phyloP scores from a whole-genome alignment of 2,113 vertebrate species.

The Rhabdornis inornatus region DNA sequence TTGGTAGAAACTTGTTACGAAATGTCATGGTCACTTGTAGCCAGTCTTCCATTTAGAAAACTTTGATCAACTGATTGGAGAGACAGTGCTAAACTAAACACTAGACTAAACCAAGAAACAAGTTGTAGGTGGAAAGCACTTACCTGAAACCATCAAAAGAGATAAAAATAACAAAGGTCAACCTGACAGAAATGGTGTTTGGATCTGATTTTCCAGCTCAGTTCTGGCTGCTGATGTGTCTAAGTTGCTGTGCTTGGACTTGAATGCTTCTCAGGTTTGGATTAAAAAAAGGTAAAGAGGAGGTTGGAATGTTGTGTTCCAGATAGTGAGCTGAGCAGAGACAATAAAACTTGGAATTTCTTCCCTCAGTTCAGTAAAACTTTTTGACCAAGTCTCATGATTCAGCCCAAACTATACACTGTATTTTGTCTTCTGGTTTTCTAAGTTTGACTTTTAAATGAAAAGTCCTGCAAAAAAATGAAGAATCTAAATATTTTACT shows the following conservation, averaged over 20 bases:
- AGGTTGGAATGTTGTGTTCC: background rate
- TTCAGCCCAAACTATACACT: background rate
- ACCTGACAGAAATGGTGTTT: background rate
- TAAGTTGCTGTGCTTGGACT: background rate
- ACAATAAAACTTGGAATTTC: background rate
- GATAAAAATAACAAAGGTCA: background rate
- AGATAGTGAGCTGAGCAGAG: background rate
- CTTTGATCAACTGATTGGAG: background rate
- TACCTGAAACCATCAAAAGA: background rate
- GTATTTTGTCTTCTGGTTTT: background rate
- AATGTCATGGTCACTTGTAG: background rate
- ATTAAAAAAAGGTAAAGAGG: background rate
- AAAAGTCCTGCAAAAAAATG: background rate
- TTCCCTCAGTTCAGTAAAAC: background rate
- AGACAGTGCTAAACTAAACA: background rate
- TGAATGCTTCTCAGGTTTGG: background rate
- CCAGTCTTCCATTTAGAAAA: background rate
- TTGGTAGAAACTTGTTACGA: background rate
- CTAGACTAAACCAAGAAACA: background rate
- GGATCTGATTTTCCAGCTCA: background rate
- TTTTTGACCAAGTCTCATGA: background rate
- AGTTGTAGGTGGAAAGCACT: background rate
- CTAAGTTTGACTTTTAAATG: background rate
- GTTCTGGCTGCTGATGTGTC: background rate
- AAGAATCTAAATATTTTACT: background rate